These are phyloP conservation scores for Rhabdomys dilectus DNA, from an alignment of 2,113 vertebrate genomes.

Conservation along the genomic window DNA sequence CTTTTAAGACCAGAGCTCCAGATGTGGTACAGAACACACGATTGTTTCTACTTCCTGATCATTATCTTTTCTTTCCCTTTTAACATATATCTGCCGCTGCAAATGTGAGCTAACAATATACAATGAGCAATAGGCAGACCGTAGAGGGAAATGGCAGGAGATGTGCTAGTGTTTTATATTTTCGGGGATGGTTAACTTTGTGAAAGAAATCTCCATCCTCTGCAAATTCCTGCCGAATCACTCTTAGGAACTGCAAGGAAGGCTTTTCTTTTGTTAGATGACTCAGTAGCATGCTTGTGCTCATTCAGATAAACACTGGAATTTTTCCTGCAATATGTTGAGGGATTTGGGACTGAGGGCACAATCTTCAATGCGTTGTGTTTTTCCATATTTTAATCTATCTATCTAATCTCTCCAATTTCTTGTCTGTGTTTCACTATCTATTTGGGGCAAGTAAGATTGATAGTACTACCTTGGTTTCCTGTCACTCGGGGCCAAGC, in stretches of 20 bases:
- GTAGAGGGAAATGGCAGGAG: slow-evolving; percentile 56
- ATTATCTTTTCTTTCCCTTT: slow-evolving; percentile 72
- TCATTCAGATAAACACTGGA: slow-evolving; percentile 60
- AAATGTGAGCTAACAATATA: slow-evolving; percentile 67
- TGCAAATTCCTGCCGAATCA: slow-evolving; percentile 44
- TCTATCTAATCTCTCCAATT: slow-evolving; percentile 63
- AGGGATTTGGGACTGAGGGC: not conserved
- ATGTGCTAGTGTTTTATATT: slow-evolving; percentile 62
- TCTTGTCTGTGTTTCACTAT: slow-evolving; percentile 74
- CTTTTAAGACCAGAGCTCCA: slow-evolving; percentile 55
- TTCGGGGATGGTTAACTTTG: slow-evolving; percentile 58
- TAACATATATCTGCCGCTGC: slow-evolving; percentile 63
- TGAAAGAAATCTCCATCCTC: slow-evolving; percentile 59
- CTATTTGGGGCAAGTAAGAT: slow-evolving; percentile 70
- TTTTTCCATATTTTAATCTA: slow-evolving; percentile 56
- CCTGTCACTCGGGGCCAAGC: slow-evolving; percentile 56
- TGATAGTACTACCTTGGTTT: slow-evolving; percentile 61
- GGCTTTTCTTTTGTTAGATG: slow-evolving; percentile 66
- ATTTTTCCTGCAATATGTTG: slow-evolving; percentile 43
- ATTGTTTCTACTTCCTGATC: slow-evolving; percentile 53
- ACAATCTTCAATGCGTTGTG: slow-evolving; percentile 12
- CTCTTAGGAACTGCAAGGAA: slow-evolving; percentile 61
- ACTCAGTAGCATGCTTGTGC: slow-evolving; percentile 34
- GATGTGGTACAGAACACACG: slow-evolving; percentile 60
- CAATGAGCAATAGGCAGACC: slow-evolving; percentile 51